phyloP scores from a whole-genome alignment of 2,888 invertebrate species.

The Trachelus troglodyta region DNA sequence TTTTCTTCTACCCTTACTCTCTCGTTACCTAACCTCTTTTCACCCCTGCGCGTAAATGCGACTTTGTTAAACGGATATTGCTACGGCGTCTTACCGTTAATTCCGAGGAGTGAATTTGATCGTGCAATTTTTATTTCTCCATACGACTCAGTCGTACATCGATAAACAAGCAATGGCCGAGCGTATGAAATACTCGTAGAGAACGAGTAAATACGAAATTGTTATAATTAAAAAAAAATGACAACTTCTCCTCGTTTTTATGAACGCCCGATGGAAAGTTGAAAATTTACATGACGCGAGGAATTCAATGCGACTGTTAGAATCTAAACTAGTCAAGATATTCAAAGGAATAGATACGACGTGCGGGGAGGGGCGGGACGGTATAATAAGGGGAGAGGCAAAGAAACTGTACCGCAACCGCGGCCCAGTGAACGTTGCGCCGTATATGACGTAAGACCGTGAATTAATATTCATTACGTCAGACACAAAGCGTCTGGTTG shows the following conservation, averaged over 20 bases:
- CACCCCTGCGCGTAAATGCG: not conserved
- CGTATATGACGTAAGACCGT: conserved; percentile 21
- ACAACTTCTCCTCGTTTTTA: not conserved
- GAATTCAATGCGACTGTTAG: not conserved
- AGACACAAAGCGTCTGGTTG: conserved; percentile 38
- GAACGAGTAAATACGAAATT: not conserved
- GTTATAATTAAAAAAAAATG: not conserved
- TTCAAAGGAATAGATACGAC: not conserved
- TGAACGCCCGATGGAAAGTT: not conserved
- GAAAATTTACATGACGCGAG: not conserved
- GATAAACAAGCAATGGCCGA: not conserved
- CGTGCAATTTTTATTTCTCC: not conserved
- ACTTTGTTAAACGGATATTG: not conserved
- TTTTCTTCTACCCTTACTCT: not conserved
- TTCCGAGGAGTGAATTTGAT: not conserved
- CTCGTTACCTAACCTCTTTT: not conserved
- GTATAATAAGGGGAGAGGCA: conserved; percentile 26
- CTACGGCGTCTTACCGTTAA: not conserved
- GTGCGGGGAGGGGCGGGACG: not conserved
- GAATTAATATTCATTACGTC: conserved; percentile 59
- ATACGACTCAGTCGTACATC: not conserved
- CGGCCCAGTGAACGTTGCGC: not conserved
- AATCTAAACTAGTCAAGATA: not conserved
- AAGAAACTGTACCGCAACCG: conserved; percentile 21
- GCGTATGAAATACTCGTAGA: not conserved